Evolutionary conservation across 64 coral and sea anemone genomes (phyloP), one percentile per base, ranked within the genome.

Genomic region (Acropora tenuis): DNA sequence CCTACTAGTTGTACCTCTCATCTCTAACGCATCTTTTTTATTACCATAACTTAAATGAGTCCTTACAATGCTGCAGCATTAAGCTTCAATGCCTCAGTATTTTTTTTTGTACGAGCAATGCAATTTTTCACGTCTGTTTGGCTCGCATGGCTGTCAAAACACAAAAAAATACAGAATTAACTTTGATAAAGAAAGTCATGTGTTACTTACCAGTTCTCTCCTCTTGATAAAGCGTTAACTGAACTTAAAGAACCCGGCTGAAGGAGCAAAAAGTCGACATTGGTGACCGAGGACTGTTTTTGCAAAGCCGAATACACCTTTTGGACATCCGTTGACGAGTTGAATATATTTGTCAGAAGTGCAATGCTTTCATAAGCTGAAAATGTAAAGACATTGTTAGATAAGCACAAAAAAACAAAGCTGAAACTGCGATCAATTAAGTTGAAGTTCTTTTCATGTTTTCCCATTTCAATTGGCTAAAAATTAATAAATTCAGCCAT

Each of bases 111-210:
- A 43, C 40, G 80, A 6, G 8, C 69, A 61, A 85, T 1, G 44
- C 60, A 85, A 85, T 72, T 85, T 72, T 85, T 71, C 45, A 71
- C 44, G 63, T 65, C 68, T 4, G 82, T 9, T 85, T 85, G 13
- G 59, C 10, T 61, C 60, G 44, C 61, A 48, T 8, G n/a, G 30
- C 17, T 30, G 19, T 61, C 19, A 60, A 80, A 60, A 80, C 9
- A 43, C 43, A 44, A 48, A 68, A 81, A 30, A 30, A 30, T 30
- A 30, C 30, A 30, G 30, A 30, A 30, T 30, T 43, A 69, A 30
- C 30, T 30, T 30, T 30, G 1, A 50, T 55, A 85, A 13, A 69
- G 45, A 67, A 2, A 85, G 3, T 71, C 5, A 6, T 69, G 42
- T 6, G 16, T 78, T 48, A 49, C 12, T 85, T 71, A 72, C 82